Evolutionary conservation across 1,140 invertebrate genomes (phyloP).

Genomic region (Vanessa atalanta): DNA sequence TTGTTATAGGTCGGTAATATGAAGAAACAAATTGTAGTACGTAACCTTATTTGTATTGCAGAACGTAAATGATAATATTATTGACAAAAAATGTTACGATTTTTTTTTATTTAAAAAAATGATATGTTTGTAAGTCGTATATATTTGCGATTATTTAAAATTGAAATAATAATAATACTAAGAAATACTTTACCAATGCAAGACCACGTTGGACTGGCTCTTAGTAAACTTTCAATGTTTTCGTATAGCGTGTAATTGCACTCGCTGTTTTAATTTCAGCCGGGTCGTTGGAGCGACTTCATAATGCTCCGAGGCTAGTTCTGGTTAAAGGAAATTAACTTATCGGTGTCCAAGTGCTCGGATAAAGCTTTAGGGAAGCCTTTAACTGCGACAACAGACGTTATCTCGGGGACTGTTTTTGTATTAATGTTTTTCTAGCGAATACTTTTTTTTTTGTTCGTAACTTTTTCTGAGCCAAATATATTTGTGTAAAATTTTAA

Average conservation of each 20-base stretch:
- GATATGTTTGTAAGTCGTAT: too few species aligned
- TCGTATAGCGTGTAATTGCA: constrained; percentile 1
- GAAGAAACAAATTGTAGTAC: too few species aligned
- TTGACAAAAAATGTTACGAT: too few species aligned
- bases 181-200: too few species aligned
- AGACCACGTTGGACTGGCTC: background rate
- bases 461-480: constrained; percentile 1
- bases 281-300: constrained; percentile 1
- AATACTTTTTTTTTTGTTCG: constrained; percentile 1
- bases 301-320: constrained; percentile 14
- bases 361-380: constrained; percentile 8
- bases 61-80: too few species aligned
- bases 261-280: constrained; percentile 6
- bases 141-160: too few species aligned
- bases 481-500: constrained; percentile 1
- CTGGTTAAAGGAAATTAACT: constrained; percentile 15
- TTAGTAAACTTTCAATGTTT: background rate
- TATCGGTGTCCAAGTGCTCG: constrained; percentile 12
- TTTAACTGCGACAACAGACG: constrained; percentile 9
- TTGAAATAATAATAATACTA: too few species aligned
- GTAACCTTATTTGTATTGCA: too few species aligned
- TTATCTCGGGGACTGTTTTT: constrained; percentile 4
- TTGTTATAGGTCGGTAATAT: too few species aligned
- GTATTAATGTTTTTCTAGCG: background rate
- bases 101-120: too few species aligned